Base-by-base conservation (phyloP, 2,113 vertebrate genomes). In the Gallinago jamesoni region DNA sequence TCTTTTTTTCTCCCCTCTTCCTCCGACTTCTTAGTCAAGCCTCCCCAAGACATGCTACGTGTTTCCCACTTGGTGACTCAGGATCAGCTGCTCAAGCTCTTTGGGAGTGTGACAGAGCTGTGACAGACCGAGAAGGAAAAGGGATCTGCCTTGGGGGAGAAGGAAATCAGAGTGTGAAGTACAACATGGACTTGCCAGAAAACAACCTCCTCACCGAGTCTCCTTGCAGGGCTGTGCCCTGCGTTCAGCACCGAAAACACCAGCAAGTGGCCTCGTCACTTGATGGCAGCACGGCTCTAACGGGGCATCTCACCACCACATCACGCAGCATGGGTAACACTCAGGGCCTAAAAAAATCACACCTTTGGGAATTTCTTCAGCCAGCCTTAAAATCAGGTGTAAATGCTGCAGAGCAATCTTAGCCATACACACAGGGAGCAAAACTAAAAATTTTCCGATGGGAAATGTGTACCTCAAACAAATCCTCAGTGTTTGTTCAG, bases 31-130 rank as follows among this genome's bases (percentile, higher is more conserved):
- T 89, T 48, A n/a, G 31, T 21, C 45, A 60, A 89, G 39, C 19
- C 35, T 74, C 43, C 64, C 76, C 9, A 6, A 6, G 78, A 59
- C 45, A 18, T 8, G 31, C 48, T 48, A 4, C 2, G 20, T 67
- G 20, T 86, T 94, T 93, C 57, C 59, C 60, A 43, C 90, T 83
- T 74, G 39, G 79, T 83, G 92, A 94, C 85, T 96, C 79, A 88
- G 79, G 52, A 95, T 95, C 88, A 92, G 92, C 79, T 94, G 83
- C 80, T 95, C 64, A 56, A 8, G 85, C 37, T 90, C 75, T 59
- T 68, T 43, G 88, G 82, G 85, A 86, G n/a, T 1, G 4, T 77
- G 89, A 91, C 70, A 53, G 53, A 70, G 75, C 66, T 87, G 50
- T 89, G 94, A 79, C 41, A 3, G 0, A 81, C n/a, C 1, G 3